Evolutionary conservation across 2,888 invertebrate genomes (phyloP), one percentile per base, ranked within the genome.

Genomic region (Pachycephus smyrnensis): DNA sequence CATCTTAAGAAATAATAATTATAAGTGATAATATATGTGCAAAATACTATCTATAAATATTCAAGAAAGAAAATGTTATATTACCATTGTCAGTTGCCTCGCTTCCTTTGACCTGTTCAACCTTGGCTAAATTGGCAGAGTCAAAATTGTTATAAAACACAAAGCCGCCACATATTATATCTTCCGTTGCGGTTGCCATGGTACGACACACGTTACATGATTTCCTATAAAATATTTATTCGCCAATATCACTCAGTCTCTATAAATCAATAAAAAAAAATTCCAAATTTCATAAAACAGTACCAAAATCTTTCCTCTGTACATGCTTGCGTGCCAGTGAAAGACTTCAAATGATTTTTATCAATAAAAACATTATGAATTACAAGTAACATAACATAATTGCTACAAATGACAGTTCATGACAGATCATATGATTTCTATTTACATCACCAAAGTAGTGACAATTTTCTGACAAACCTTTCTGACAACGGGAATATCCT

Each of bases 121-220:
- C 97, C 92, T 94, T 94, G 77, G 95, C 95, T 86, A 98, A 93
- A 93, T 98, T 98, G 80, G 97, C 97, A 73, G 97, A 98, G 92
- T 98, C 98, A 93, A 98, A 97, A 91, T 96, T 95, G 86, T 97
- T 96, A 86, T 95, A 95, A 92, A 98, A 97, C 86, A 94, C 93
- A 92, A 97, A 96, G 86, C 95, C 96, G 86, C 94, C 96, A 90
- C 95, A 94, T 88, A 93, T 93, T 85, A 95, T 91, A 84, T 91
- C 92, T 79, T 93, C 93, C 87, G 92, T 91, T 76, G 84, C 86
- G 77, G 85, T 90, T 86, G 84, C 86, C 88, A 88, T 92, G 86
- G 55, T 80, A 75, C 84, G 87, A 84, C 35, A 88, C 79, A 78
- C 87, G 81, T 84, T 89, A 87, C 75, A 92, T 82, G 90, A 90